phyloP scores from a whole-genome alignment of 2,797 vertebrate genomes.

The Fundulus diaphanus region DNA sequence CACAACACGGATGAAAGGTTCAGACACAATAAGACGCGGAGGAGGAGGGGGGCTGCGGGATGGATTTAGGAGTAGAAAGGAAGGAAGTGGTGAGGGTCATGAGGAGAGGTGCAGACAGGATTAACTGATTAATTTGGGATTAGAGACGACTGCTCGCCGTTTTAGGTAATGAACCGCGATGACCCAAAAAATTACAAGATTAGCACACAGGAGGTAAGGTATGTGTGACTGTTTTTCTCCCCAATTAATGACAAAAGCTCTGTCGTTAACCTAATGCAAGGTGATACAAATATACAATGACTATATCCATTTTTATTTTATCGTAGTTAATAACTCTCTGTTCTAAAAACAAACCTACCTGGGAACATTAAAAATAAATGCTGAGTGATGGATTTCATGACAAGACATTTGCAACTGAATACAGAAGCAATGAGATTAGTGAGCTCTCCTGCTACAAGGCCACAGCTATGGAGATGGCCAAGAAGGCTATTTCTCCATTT shows the following conservation, averaged over 20 bases:
- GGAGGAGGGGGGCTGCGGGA: constrained; percentile 5
- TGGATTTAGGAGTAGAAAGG: constrained; percentile 38
- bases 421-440: constrained; percentile 76
- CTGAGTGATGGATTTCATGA: constrained; percentile 47
- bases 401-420: constrained; percentile 62
- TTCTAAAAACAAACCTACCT: constrained; percentile 34
- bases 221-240: constrained; percentile 15
- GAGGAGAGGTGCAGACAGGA: constrained; percentile 65
- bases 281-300: constrained; percentile 9
- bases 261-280: constrained; percentile 24
- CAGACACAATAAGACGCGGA: constrained; percentile 59
- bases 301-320: not conserved
- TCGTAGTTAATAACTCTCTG: constrained; percentile 5
- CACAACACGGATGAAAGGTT: constrained; percentile 63
- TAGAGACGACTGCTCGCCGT: constrained; percentile 71
- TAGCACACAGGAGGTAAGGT: constrained; percentile 46
- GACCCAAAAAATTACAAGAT: constrained; percentile 67
- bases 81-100: constrained; percentile 67
- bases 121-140: constrained; percentile 81
- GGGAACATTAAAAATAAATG: constrained; percentile 4
- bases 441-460: constrained; percentile 67
- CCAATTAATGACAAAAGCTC: not conserved
- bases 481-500: constrained; percentile 52
- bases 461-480: constrained; percentile 67
- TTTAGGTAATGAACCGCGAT: constrained; percentile 72